These are phyloP conservation scores for Eulacestoma nigropectus DNA, from an alignment of 2,113 vertebrate species.

Conservation along the genomic window DNA sequence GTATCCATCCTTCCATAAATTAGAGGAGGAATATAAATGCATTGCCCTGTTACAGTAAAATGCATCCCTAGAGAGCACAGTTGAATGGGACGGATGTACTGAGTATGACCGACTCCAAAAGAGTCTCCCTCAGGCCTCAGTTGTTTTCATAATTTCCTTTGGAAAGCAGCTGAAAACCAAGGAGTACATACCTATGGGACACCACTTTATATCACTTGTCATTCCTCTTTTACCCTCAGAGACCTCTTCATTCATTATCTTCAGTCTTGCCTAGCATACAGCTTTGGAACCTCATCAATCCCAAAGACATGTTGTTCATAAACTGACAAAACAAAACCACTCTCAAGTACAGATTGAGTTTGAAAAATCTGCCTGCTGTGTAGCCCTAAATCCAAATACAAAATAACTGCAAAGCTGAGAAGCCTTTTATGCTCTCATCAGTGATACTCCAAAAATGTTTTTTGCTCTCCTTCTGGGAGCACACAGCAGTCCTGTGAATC, in stretches of 20 bases:
- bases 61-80: not conserved
- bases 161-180: not conserved
- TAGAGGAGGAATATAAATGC: not conserved
- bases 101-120: rapidly evolving
- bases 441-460: not conserved
- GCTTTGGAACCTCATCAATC: not conserved
- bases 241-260: not conserved
- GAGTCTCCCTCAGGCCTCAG: not conserved
- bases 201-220: not conserved
- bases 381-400: not conserved
- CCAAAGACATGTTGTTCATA: not conserved
- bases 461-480: not conserved
- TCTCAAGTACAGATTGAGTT: not conserved
- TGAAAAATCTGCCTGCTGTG: not conserved
- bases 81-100: not conserved
- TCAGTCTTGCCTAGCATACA: not conserved
- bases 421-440: not conserved
- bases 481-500: not conserved
- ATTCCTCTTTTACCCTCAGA: not conserved
- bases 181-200: not conserved
- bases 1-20: not conserved
- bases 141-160: not conserved
- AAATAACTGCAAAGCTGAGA: not conserved
- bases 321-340: not conserved
- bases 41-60: not conserved